These are phyloP conservation scores for Arizona elegans DNA, from an alignment of 2,113 vertebrate species.

Conservation along the genomic window DNA sequence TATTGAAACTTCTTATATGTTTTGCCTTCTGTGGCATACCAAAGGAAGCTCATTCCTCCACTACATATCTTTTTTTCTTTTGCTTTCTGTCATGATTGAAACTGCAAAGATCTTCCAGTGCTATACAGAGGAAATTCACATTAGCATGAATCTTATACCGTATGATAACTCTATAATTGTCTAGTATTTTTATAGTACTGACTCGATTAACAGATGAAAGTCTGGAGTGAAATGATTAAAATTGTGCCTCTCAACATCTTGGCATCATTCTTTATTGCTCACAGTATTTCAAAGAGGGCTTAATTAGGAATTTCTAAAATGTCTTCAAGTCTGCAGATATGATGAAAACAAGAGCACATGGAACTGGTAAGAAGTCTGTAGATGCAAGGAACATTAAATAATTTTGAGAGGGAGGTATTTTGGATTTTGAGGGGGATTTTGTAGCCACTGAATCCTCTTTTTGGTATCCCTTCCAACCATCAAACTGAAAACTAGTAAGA, in stretches of 20 bases:
- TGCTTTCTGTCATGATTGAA: constrained; percentile 16
- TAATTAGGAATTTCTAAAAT: constrained; percentile 22
- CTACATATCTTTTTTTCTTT: not conserved
- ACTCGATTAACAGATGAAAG: constrained; percentile 3
- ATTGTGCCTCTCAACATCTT: constrained; percentile 12
- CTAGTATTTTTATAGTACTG: not conserved
- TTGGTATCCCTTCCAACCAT: not conserved
- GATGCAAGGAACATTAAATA: not conserved
- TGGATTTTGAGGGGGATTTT: not conserved
- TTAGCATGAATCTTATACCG: constrained; percentile 7
- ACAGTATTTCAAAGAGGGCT: constrained; percentile 26
- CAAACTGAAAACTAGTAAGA: not conserved
- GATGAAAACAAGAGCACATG: constrained; percentile 8
- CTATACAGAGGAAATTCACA: not conserved
- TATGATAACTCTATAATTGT: not conserved
- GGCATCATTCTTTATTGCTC: constrained; percentile 6
- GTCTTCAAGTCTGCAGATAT: constrained; percentile 10
- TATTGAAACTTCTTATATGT: constrained; percentile 26
- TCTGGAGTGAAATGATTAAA: constrained; percentile 21
- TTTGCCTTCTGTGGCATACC: constrained; percentile 14
- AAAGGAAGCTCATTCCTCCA: constrained; percentile 9
- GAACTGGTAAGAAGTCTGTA: not conserved
- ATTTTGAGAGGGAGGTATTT: not conserved
- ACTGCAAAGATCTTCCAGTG: not conserved
- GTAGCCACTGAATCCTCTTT: not conserved